Evolutionary conservation across 2,113 vertebrate genomes (phyloP).

Genomic region (Seriola rivoliana): DNA sequence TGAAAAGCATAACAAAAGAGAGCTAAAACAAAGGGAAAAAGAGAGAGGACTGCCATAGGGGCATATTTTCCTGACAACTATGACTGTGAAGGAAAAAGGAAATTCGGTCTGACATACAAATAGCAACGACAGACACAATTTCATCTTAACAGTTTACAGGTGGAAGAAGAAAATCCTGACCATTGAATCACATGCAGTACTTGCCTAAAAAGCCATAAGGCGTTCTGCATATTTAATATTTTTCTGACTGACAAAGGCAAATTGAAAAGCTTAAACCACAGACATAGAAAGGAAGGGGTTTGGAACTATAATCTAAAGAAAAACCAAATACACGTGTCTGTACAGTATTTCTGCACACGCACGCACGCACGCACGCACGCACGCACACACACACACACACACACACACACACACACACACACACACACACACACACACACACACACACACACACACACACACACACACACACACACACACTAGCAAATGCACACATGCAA

Average conservation of each 20-base stretch:
- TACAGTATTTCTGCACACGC: background rate
- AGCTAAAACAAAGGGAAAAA: constrained; percentile 10
- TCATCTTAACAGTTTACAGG: constrained; percentile 32
- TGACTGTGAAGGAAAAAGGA: constrained; percentile 27
- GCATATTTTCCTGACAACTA: constrained; percentile 46
- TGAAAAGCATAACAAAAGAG: constrained; percentile 67
- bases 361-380: background rate
- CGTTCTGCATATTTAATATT: background rate
- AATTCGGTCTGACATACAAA: constrained; percentile 37
- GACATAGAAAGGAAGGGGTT: background rate
- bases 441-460: background rate
- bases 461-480: background rate
- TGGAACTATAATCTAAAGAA: background rate
- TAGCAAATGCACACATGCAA: background rate
- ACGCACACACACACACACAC: no score
- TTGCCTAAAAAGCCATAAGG: background rate
- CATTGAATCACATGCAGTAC: background rate
- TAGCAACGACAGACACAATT: background rate
- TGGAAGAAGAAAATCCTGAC: background rate
- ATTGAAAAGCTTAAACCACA: background rate
- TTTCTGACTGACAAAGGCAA: background rate
- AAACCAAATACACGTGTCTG: background rate
- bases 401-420: background rate
- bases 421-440: background rate
- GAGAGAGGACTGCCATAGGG: constrained; percentile 13